These are phyloP conservation scores for Microcebus griseorufus DNA, from an alignment of 2,113 vertebrate genomes.

Conservation along the genomic window DNA sequence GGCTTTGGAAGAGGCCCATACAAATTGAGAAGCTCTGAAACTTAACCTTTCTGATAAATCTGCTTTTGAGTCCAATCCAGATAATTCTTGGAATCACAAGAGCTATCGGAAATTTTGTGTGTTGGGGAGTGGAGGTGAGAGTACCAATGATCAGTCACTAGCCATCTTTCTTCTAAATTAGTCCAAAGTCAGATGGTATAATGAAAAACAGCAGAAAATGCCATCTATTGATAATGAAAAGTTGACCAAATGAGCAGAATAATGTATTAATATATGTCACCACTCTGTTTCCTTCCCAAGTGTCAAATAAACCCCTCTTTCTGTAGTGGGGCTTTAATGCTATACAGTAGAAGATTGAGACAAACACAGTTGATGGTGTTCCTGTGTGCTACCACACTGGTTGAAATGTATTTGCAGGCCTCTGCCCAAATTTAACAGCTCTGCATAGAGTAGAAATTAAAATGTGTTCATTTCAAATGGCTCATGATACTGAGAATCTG, in stretches of 20 bases:
- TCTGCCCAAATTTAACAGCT: not conserved
- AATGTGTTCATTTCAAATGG: not conserved
- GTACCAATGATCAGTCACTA: not conserved
- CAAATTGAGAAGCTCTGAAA: not conserved
- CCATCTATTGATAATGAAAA: not conserved
- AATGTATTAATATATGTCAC: not conserved
- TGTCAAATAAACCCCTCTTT: not conserved
- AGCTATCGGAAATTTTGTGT: not conserved
- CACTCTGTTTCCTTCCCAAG: not conserved
- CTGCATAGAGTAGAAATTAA: conserved; percentile 14
- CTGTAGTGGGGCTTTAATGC: not conserved
- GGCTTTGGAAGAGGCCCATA: not conserved
- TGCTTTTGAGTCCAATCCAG: not conserved
- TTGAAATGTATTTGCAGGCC: not conserved
- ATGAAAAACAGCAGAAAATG: not conserved
- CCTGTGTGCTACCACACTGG: not conserved
- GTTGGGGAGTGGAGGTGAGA: not conserved
- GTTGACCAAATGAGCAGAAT: not conserved
- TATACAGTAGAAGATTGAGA: not conserved
- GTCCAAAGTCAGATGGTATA: not conserved
- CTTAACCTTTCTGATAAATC: not conserved
- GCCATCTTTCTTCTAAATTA: not conserved
- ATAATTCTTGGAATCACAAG: not conserved
- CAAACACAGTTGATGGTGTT: not conserved
- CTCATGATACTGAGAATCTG: conserved; percentile 46